A percentile compares a stretch with the other conserved stretches of the same genome.
These are phyloP conservation scores for Drosophila peninsularis DNA, from an alignment of 2,888 invertebrate genomes.

Conservation along the genomic window DNA sequence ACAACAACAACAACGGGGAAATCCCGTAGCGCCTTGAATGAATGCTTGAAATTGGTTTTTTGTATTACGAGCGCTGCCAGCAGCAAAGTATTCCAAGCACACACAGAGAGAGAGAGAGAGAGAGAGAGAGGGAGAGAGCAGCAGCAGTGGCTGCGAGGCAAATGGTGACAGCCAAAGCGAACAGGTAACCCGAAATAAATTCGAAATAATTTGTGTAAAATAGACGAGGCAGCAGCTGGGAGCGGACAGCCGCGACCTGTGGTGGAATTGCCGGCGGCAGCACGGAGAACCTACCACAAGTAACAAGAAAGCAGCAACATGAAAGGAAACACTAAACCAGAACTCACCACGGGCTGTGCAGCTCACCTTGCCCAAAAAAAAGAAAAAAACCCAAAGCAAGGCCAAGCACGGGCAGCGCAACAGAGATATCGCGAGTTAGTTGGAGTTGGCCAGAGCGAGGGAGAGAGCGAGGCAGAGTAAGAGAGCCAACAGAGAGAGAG, in stretches of 20 bases:
- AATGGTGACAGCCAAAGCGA: conserved; percentile 19
- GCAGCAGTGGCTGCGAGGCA: background rate
- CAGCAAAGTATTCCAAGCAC: conserved; percentile 68
- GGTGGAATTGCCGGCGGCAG: conserved; percentile 62
- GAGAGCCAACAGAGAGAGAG: background rate
- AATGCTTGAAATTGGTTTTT: conserved; percentile 75
- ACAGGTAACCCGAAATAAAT: conserved; percentile 73
- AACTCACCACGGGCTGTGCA: conserved; percentile 36
- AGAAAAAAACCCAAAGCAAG: conserved; percentile 45
- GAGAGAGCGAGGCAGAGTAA: background rate
- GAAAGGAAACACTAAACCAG: conserved; percentile 15
- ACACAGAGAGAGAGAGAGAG: conserved; percentile 3
- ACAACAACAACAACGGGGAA: conserved; percentile 30
- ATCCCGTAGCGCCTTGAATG: conserved; percentile 68
- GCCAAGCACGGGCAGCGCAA: conserved; percentile 38
- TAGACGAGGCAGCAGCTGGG: conserved; percentile 52
- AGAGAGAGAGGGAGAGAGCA: background rate
- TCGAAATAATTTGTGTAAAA: conserved; percentile 76
- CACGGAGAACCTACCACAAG: conserved; percentile 49
- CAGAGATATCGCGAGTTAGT: background rate
- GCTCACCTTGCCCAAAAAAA: conserved; percentile 48
- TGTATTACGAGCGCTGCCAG: conserved; percentile 52
- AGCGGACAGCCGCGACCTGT: conserved; percentile 28
- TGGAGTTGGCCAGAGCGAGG: conserved; percentile 9
- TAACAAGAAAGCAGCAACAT: background rate